A percentile compares a stretch with the other conserved stretches of the same genome.
Evolutionary conservation across 2,888 invertebrate species (phyloP).

Genomic region (Diarsia brunnea): DNA sequence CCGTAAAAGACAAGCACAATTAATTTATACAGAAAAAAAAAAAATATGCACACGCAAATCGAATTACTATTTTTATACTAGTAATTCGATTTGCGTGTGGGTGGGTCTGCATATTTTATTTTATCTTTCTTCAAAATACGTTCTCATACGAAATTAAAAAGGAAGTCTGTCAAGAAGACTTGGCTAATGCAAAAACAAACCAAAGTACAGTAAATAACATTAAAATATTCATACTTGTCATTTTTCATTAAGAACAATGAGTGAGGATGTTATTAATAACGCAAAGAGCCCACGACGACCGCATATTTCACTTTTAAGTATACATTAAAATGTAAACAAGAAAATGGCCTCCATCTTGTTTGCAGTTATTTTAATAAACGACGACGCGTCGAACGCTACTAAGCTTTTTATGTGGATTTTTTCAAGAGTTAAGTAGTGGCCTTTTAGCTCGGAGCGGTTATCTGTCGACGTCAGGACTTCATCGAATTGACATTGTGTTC

Average conservation of each 20-base stretch:
- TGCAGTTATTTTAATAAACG: conserved; percentile 81
- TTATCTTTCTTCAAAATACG: too few species aligned
- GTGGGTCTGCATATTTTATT: too few species aligned
- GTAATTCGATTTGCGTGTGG: too few species aligned
- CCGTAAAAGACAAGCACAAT: neutral
- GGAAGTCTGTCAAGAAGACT: neutral
- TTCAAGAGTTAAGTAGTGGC: conserved; percentile 48
- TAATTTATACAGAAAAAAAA: neutral
- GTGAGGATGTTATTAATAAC: conserved; percentile 74
- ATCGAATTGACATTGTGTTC: conserved; percentile 35
- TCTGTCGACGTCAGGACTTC: conserved; percentile 31
- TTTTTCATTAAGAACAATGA: conserved; percentile 73
- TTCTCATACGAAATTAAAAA: neutral
- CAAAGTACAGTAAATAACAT: conserved; percentile 14
- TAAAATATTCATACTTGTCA: conserved; percentile 53
- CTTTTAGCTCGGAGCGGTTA: conserved; percentile 44
- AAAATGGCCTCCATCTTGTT: conserved; percentile 74
- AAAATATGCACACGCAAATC: neutral
- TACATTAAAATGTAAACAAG: conserved; percentile 84
- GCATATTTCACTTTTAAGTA: conserved; percentile 83
- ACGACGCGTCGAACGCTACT: conserved; percentile 67
- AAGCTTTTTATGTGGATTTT: conserved; percentile 66
- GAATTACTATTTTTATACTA: neutral
- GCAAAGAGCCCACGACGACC: conserved; percentile 72
- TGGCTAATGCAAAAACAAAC: conserved; percentile 19